A percentile compares a stretch with the other conserved stretches of the same genome.
Conservation (phyloP, 2,797 vertebrate species). For the Sternarchorhynchus goeldii region DNA sequence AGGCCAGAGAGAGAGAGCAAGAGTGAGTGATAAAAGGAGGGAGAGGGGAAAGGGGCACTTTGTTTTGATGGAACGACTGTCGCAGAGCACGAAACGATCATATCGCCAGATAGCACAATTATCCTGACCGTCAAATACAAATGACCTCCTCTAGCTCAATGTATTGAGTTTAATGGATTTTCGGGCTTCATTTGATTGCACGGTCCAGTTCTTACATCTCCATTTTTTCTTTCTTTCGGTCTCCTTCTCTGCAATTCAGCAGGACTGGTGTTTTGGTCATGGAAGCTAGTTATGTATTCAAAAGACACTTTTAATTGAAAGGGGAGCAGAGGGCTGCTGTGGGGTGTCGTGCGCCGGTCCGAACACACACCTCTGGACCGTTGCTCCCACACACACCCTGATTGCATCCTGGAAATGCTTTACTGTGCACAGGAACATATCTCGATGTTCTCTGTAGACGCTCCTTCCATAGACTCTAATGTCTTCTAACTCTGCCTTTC, state of each 20-base stretch:
- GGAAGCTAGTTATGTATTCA: slow-evolving; percentile 64
- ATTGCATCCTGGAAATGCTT: slow-evolving; percentile 34
- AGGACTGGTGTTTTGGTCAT: slow-evolving; percentile 52
- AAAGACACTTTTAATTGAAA: slow-evolving; percentile 52
- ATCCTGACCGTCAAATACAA: slow-evolving; percentile 64
- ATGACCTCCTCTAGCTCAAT: slow-evolving; percentile 65
- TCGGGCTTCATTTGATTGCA: slow-evolving; percentile 59
- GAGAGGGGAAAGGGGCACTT: slow-evolving; percentile 21
- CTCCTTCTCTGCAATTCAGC: slow-evolving; percentile 46
- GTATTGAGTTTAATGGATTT: slow-evolving; percentile 66
- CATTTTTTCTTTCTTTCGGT: neutral
- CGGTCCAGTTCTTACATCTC: slow-evolving; percentile 62
- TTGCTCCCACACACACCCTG: slow-evolving; percentile 20
- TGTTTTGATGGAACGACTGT: slow-evolving; percentile 46
- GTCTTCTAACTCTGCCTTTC: slow-evolving; percentile 33
- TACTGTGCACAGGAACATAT: slow-evolving; percentile 33
- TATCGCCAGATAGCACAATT: slow-evolving; percentile 57
- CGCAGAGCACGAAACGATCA: slow-evolving; percentile 37
- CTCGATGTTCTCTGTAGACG: slow-evolving; percentile 31
- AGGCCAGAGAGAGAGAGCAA: neutral
- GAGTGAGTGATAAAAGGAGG: neutral
- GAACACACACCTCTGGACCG: neutral
- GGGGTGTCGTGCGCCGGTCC: neutral
- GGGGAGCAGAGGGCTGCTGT: slow-evolving; percentile 22
- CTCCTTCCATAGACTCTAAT: slow-evolving; percentile 27